These are phyloP conservation scores for Ornithoptera priamus DNA, from an alignment of 2,888 invertebrate genomes.

Conservation along the genomic window DNA sequence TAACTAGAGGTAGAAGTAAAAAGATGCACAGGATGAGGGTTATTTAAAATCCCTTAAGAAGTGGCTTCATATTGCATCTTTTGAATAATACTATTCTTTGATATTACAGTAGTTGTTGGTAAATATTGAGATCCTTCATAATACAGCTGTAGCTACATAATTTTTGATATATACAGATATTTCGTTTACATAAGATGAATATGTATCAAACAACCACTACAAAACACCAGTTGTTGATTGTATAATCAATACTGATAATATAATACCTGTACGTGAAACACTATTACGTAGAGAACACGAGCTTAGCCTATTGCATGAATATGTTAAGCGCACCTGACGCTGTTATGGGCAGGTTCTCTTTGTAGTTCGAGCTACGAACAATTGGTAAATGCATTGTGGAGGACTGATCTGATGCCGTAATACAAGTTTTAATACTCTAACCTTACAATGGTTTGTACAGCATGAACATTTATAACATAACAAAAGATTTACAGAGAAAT, in stretches of 20 bases:
- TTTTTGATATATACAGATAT: too few species aligned
- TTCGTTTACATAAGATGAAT: too few species aligned
- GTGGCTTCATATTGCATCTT: too few species aligned
- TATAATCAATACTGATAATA: conserved; percentile 9
- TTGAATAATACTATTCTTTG: too few species aligned
- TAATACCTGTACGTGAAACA: conserved; percentile 34
- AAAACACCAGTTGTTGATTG: not conserved
- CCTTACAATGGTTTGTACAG: too few species aligned
- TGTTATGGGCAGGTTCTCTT: conserved; percentile 59
- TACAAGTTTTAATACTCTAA: not conserved
- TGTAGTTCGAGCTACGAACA: conserved; percentile 40
- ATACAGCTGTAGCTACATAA: too few species aligned
- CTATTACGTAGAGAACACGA: conserved; percentile 58
- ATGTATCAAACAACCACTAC: not conserved
- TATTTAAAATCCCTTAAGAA: too few species aligned
- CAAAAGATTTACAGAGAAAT: not conserved
- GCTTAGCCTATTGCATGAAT: conserved; percentile 56
- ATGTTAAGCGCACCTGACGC: conserved; percentile 60
- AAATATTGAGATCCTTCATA: too few species aligned
- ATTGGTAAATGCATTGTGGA: conserved; percentile 22
- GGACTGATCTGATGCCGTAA: conserved; percentile 13
- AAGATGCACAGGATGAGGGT: too few species aligned
- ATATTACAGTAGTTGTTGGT: too few species aligned
- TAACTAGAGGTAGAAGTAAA: too few species aligned
- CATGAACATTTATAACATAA: not conserved